Base-by-base conservation (phyloP, 2,113 vertebrate species). In the Girardinichthys multiradiatus region DNA sequence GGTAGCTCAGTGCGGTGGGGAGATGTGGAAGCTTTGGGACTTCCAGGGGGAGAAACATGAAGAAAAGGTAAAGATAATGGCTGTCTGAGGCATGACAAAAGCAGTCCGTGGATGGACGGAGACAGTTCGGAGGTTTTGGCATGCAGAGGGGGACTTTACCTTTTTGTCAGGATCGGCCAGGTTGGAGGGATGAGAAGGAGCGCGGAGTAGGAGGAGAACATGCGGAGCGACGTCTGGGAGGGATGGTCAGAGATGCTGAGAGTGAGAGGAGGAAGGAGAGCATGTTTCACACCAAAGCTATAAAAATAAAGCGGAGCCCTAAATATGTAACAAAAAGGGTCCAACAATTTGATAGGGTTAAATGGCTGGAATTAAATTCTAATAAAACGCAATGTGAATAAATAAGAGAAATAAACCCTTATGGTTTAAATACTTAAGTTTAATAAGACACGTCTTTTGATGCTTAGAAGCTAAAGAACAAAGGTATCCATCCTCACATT, bases 121-220 rank as follows among this genome's bases (percentile, higher is more conserved):
- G 71, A 28, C 54, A 45, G 29, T 72, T 48, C 4, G 30, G 63
- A 64, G 72, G 21, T n/a, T 63, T 33, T 66, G 37, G 28, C 85
- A 90, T 90, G 89, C 86, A 82, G 75, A 83, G 69, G 68, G 39
- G 37, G 79, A 77, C 15, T 86, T 89, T 90, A 89, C 86, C 89
- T 90, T 82, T 28, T 60, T 63, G 81, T 57, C 15, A n/a, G 81
- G 70, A 66, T 19, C 77, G 76, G 61, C 57, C 76, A 71, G 81
- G 78, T 66, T 75, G 77, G 31, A 74, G 64, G 73, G 71, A 15
- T 73, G 75, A 51, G 11, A 66, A 9, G 67, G 81, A 31, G 33
- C 31, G 70, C 57, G 14, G 58, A 68, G 65, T 70, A 61, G 24
- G 63, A 68, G 68, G 74, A 62, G 79, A 74, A 88, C 73, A 63